These are phyloP conservation scores for Sinopyrophorus schimmeli DNA, from an alignment of 2,888 invertebrate genomes.

Conservation along the genomic window DNA sequence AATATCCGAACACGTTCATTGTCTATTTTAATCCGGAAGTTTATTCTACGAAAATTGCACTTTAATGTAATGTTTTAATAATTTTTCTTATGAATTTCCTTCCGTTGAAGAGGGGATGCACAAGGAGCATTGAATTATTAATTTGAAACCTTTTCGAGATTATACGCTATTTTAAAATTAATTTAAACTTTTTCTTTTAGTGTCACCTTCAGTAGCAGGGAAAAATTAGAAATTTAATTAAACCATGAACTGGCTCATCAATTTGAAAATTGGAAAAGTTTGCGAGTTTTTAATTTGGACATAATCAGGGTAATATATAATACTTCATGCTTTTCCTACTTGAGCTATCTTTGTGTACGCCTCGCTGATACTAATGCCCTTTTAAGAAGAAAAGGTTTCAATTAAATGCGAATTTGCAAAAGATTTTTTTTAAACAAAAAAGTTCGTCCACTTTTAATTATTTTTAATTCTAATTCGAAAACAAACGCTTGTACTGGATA, in stretches of 20 bases:
- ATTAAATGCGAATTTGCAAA: no score
- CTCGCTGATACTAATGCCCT: not conserved
- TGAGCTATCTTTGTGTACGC: not conserved
- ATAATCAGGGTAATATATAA: slow-evolving; percentile 14
- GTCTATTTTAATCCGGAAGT: no score
- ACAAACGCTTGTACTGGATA: no score
- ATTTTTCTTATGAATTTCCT: no score
- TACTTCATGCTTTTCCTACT: slow-evolving; percentile 3
- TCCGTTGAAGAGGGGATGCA: no score
- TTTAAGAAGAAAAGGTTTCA: no score
- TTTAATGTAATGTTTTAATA: no score
- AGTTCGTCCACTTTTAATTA: no score
- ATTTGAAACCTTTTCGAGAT: slow-evolving; percentile 12
- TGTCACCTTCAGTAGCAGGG: slow-evolving; percentile 22
- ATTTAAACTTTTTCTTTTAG: slow-evolving; percentile 19
- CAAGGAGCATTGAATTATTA: slow-evolving; percentile 8
- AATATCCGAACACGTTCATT: no score
- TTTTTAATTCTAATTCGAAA: no score
- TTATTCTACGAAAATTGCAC: no score
- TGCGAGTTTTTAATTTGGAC: slow-evolving; percentile 22
- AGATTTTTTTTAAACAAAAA: no score
- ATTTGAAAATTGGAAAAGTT: slow-evolving; percentile 29
- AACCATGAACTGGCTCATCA: slow-evolving; percentile 23
- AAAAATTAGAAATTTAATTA: slow-evolving; percentile 27
- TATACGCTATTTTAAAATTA: slow-evolving; percentile 20